Evolutionary conservation across 1,140 invertebrate genomes (phyloP), one percentile per base, ranked within the genome.

Genomic region (Heliconius nattereri): DNA sequence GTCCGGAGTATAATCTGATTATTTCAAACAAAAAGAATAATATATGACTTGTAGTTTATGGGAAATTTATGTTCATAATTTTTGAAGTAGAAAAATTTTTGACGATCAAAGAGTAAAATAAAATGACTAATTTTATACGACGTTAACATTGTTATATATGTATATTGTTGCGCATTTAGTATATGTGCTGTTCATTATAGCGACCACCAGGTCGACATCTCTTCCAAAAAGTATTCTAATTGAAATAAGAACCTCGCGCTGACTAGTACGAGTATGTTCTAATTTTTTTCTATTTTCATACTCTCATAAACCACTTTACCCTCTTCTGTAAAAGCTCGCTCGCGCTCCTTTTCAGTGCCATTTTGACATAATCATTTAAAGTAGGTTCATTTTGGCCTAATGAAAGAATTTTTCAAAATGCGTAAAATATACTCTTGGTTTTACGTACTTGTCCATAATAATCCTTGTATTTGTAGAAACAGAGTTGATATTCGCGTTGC

Each of bases 351-450:
- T 66, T 66, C 26, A 66, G 60, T 16, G 23, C 60, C 60, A 66
- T 29, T 66, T 66, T 66, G 26, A 66, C 26, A 66, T 66, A 66
- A 66, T 66, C 60, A 66, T 66, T 66, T 66, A 66, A 66, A 66
- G 60, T 66, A 66, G 60, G 60, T 66, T 66, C 60, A 66, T 66
- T 66, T 66, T 66, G 60, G 60, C 26, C 60, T 66, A 66, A 66
- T 66, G 60, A 66, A 66, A 66, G 60, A 66, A 66, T 16, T 66
- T 66, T 66, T 66, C 60, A 66, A 29, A 66, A 66, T 66, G 60
- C 60, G 60, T 66, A 66, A 66, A 66, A 66, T 66, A 66, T 66
- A 66, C 60, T 66, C 23, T 66, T 66, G 23, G 60, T 26, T 66
- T 29, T 66, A 3, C 23, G 26, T 66, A 16, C 1, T 66, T 29